Evolutionary conservation across 2,113 vertebrate species (phyloP).

Genomic region (Paedocypris sp.): DNA sequence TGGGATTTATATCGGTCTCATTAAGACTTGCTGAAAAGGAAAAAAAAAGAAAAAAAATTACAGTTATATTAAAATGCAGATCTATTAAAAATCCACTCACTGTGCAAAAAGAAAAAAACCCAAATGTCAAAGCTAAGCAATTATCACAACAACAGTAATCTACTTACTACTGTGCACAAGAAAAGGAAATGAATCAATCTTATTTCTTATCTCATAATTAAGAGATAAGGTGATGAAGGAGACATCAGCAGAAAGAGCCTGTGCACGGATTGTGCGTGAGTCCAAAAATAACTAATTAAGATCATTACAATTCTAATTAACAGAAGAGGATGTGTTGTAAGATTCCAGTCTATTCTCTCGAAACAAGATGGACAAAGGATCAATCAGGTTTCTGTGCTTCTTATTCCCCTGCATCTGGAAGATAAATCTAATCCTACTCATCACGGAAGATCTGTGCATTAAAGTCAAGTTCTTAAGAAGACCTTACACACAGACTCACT

Average conservation of each 20-base stretch:
- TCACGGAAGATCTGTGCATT: slow-evolving; percentile 1
- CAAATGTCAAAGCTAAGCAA: slow-evolving; percentile 37
- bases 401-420: slow-evolving; percentile 33
- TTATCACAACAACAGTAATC: slow-evolving; percentile 50
- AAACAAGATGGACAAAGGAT: too few species aligned
- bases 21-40: slow-evolving; percentile 47
- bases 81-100: slow-evolving; percentile 41
- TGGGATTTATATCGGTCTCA: slow-evolving; percentile 41
- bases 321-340: slow-evolving; percentile 29
- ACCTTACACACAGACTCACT: background rate
- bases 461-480: background rate
- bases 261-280: slow-evolving; percentile 18
- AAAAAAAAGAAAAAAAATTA: too few species aligned
- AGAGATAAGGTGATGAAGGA: slow-evolving; percentile 38
- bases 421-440: slow-evolving; percentile 28
- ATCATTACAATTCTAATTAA: slow-evolving; percentile 74
- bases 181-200: slow-evolving; percentile 43
- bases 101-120: slow-evolving; percentile 9
- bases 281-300: slow-evolving; percentile 47
- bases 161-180: slow-evolving; percentile 40
- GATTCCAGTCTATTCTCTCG: slow-evolving; percentile 50
- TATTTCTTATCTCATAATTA: slow-evolving; percentile 36
- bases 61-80: too few species aligned
- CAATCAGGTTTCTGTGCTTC: too few species aligned
- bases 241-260: slow-evolving; percentile 18